These are phyloP conservation scores for Sceloporus undulatus DNA, from an alignment of 2,113 vertebrate species.

Conservation along the genomic window DNA sequence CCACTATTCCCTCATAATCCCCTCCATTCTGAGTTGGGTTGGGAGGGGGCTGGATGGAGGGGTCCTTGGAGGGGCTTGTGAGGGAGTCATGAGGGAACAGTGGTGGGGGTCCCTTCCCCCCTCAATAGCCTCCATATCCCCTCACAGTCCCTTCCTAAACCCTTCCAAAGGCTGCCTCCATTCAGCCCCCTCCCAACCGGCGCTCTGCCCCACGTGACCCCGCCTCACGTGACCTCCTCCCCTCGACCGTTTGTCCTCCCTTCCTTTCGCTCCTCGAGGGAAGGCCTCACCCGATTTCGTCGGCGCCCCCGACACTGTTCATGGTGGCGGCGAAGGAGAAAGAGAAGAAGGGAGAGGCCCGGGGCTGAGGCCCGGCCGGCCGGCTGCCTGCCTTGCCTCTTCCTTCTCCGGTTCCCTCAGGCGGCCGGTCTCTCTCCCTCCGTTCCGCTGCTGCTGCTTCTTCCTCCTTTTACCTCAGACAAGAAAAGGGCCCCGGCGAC, in stretches of 20 bases:
- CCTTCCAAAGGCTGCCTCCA: too few relatives aligned
- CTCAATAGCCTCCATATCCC: too few relatives aligned
- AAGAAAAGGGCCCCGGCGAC: constrained; percentile 42
- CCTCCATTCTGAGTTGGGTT: too few relatives aligned
- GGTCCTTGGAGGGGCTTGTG: too few relatives aligned
- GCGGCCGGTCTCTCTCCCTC: too few relatives aligned
- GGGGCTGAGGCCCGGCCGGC: constrained; percentile 65
- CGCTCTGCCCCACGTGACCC: background rate
- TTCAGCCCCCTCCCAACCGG: too few relatives aligned
- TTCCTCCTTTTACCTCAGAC: constrained; percentile 23
- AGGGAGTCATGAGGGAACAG: too few relatives aligned
- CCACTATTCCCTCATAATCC: too few relatives aligned
- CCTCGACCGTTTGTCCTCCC: background rate
- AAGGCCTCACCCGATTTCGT: constrained; percentile 92
- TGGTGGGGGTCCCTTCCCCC: too few relatives aligned
- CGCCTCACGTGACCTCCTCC: background rate
- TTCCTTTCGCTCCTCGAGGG: background rate
- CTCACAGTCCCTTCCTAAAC: too few relatives aligned
- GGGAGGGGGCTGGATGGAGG: too few relatives aligned
- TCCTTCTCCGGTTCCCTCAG: constrained; percentile 62
- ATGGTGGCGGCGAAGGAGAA: constrained; percentile 87
- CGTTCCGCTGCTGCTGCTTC: background rate
- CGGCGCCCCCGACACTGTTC: constrained; percentile 91
- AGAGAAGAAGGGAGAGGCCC: too few relatives aligned
- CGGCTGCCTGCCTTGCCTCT: constrained; percentile 20